Conservation (phyloP, 2,113 vertebrate genomes). For the Hydropotes inermis region DNA sequence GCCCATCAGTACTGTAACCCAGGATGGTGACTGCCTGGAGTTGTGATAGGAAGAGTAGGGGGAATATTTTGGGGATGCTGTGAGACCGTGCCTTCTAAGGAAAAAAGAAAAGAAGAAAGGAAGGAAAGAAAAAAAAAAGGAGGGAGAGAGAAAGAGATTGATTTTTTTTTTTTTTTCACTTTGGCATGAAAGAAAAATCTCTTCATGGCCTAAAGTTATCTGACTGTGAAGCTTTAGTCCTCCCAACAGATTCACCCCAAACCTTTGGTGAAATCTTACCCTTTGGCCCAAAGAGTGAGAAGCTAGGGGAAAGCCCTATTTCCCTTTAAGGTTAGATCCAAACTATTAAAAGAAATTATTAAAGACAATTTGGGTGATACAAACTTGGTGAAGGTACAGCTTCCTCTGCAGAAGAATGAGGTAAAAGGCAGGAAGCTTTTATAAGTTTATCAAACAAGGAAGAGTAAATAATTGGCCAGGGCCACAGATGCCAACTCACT, state of each 20-base stretch:
- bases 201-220: neutral
- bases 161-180: neutral
- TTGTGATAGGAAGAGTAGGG: neutral
- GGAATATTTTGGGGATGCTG: neutral
- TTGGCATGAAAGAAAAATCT: neutral
- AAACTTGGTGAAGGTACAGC: neutral
- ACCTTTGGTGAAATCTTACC: neutral
- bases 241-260: neutral
- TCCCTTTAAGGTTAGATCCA: neutral
- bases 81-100: neutral
- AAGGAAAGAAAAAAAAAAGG: neutral
- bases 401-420: neutral
- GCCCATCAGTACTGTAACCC: neutral
- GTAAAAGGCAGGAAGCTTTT: neutral
- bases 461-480: neutral
- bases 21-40: neutral
- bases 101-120: too few relatives aligned
- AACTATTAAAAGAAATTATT: neutral
- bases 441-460: neutral
- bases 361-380: neutral
- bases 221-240: neutral
- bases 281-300: neutral
- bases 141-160: fast-evolving
- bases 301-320: neutral
- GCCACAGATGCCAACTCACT: neutral